A percentile compares a stretch with the other conserved stretches of the same genome.
These are phyloP conservation scores for Ophraella communa DNA, from an alignment of 2,888 invertebrate species.

Conservation along the genomic window DNA sequence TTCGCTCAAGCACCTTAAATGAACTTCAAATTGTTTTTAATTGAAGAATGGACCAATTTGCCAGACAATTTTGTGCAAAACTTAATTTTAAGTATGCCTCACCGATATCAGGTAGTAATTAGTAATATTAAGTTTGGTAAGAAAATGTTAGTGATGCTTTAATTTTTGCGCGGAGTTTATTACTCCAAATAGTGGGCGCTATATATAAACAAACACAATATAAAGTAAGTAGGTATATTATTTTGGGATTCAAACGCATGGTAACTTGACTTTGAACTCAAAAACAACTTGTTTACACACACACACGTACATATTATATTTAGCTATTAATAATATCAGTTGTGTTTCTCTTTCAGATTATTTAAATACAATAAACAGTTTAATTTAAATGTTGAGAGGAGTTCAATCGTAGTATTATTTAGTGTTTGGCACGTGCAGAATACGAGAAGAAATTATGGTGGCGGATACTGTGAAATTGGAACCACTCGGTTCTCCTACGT, in stretches of 20 bases:
- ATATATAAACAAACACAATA: not conserved
- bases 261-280: not conserved
- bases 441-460: conserved; percentile 10
- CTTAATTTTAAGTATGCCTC: too few relatives aligned
- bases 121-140: too few relatives aligned
- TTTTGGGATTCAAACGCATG: not conserved
- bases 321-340: not conserved
- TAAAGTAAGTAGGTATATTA: not conserved
- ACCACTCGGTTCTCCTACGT: conserved; percentile 40
- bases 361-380: not conserved
- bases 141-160: too few relatives aligned
- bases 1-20: too few relatives aligned
- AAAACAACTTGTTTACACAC: not conserved
- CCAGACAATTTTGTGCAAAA: too few relatives aligned
- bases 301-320: too few relatives aligned
- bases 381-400: not conserved
- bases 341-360: not conserved
- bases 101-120: too few relatives aligned
- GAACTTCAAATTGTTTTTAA: too few relatives aligned
- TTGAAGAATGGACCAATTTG: too few relatives aligned
- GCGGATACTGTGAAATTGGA: conserved; percentile 42
- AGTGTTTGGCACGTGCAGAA: not conserved
- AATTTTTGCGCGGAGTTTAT: too few relatives aligned
- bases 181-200: too few relatives aligned
- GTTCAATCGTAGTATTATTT: not conserved